Conservation (phyloP, 2,888 invertebrate species). For the Ptycholaimellus sp. region DNA sequence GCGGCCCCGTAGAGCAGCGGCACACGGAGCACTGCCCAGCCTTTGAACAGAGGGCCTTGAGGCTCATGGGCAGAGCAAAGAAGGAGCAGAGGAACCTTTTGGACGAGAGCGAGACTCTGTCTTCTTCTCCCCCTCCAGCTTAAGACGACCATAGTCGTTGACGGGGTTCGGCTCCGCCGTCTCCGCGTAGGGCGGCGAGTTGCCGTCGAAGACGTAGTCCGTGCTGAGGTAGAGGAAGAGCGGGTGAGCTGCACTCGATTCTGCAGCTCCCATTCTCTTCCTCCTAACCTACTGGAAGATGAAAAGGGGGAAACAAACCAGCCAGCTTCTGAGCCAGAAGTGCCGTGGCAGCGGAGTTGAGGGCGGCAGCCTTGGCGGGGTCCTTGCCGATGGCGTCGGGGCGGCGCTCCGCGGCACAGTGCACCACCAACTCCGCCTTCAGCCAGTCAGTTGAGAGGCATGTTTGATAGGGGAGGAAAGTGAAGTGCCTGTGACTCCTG, state of each 20-base stretch:
- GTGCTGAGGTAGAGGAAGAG: constrained; percentile 36
- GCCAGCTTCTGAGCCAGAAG: no score
- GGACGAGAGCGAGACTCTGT: no score
- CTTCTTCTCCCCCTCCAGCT: constrained; percentile 31
- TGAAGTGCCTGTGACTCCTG: no score
- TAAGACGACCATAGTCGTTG: constrained; percentile 33
- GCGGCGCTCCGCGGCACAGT: constrained; percentile 32
- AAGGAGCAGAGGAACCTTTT: constrained; percentile 21
- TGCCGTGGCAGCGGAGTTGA: constrained; percentile 30
- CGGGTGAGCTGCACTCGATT: no score
- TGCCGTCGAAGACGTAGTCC: constrained; percentile 37
- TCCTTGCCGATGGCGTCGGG: constrained; percentile 32
- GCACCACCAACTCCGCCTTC: constrained; percentile 31
- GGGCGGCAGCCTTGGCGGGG: constrained; percentile 22
- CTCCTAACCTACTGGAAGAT: no score
- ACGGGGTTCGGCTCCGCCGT: constrained; percentile 29
- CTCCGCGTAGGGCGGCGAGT: constrained; percentile 30
- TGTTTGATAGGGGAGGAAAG: no score
- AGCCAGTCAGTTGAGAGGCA: no score
- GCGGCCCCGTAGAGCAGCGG: constrained; percentile 34
- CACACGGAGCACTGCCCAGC: constrained; percentile 30
- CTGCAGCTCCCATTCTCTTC: no score
- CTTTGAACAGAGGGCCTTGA: no score
- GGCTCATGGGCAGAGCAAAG: neutral
- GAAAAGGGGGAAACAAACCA: no score